Percentiles rank a stretch among this genome's conserved stretches.
Conservation (phyloP, 2,888 invertebrate genomes). For the Tachina lurida region DNA sequence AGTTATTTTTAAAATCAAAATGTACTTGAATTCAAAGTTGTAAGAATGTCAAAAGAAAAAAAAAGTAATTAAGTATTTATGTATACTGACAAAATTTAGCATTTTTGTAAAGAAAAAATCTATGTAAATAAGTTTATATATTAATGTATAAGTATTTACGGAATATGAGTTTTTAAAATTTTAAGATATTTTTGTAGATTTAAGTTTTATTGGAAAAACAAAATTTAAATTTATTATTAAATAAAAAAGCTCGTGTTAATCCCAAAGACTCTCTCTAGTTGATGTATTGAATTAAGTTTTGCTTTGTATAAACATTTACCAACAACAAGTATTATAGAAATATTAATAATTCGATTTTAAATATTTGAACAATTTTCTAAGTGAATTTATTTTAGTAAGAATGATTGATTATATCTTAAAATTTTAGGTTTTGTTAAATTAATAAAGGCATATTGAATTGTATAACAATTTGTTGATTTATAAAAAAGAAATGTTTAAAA, state of each 20-base stretch:
- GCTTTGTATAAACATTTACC: constrained; percentile 13
- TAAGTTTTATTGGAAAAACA: constrained; percentile 47
- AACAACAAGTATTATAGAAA: constrained; percentile 33
- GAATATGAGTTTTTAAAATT: constrained; percentile 30
- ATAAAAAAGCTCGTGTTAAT: constrained; percentile 21
- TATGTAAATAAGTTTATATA: constrained; percentile 55
- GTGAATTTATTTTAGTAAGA: constrained; percentile 34
- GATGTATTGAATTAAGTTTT: constrained; percentile 38
- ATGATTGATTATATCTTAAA: constrained; percentile 18
- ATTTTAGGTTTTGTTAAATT: constrained; percentile 17
- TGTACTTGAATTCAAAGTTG: constrained; percentile 44
- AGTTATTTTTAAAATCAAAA: constrained; percentile 41
- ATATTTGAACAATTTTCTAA: constrained; percentile 27
- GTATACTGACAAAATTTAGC: constrained; percentile 26
- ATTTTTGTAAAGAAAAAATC: constrained; percentile 44
- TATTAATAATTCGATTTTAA: constrained; percentile 29
- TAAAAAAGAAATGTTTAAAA: background rate
- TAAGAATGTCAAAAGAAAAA: constrained; percentile 25
- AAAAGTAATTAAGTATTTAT: constrained; percentile 40
- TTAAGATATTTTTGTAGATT: constrained; percentile 32
- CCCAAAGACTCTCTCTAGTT: constrained; percentile 33
- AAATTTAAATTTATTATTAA: constrained; percentile 35
- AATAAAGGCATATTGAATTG: constrained; percentile 21
- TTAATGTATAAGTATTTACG: constrained; percentile 22
- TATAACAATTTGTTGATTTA: background rate